Conservation (phyloP, 2,888 invertebrate species). For the Kryphioiulus occultus region DNA sequence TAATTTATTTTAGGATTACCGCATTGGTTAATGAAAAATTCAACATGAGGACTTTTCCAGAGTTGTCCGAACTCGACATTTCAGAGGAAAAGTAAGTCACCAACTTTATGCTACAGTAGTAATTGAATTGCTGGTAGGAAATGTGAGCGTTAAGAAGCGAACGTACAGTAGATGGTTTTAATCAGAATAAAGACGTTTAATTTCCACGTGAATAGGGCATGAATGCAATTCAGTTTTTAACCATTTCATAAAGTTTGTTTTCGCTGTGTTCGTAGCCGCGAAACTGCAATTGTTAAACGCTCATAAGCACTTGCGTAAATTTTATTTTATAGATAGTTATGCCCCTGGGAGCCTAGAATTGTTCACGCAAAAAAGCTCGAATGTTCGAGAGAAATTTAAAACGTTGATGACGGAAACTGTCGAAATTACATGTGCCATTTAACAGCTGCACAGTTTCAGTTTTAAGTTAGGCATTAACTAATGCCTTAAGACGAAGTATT, state of each 20-base stretch:
- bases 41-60: no score
- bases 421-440: background rate
- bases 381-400: background rate
- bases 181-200: background rate
- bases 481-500: background rate
- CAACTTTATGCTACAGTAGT: background rate
- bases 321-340: constrained; percentile 17
- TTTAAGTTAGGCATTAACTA: background rate
- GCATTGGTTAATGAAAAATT: no score
- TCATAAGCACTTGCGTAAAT: constrained; percentile 8
- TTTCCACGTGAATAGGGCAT: background rate
- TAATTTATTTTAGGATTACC: background rate
- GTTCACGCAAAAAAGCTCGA: background rate
- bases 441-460: background rate
- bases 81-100: background rate
- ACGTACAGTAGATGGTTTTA: background rate
- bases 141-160: background rate
- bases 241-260: constrained; percentile 16
- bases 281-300: background rate
- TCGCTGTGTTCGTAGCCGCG: background rate
- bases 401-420: constrained; percentile 17
- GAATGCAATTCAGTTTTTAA: background rate
- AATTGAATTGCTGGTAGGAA: background rate
- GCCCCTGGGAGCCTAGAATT: background rate
- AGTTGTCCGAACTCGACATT: no score